Percentiles rank a stretch among this genome's conserved stretches.
Conservation (phyloP, 2,113 vertebrate genomes). For the Actenoides hombroni region DNA sequence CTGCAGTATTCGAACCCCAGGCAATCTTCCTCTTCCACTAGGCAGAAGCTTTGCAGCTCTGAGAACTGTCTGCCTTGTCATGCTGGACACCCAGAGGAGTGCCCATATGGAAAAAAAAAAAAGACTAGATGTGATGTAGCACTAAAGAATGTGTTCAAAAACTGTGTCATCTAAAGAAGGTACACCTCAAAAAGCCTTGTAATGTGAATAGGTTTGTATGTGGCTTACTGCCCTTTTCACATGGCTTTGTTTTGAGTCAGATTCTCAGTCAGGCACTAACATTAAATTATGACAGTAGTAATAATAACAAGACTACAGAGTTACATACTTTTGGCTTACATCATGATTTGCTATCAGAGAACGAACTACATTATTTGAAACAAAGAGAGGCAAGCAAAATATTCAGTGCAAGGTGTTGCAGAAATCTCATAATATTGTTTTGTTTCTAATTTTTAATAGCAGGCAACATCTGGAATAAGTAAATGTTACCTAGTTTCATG, state of each 20-base stretch:
- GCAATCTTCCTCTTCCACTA: background rate
- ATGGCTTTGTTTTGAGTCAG: background rate
- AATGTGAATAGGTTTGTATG: background rate
- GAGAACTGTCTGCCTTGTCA: background rate
- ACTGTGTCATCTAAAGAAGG: background rate
- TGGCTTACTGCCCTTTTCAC: background rate
- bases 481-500: constrained; percentile 47
- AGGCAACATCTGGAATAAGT: constrained; percentile 70
- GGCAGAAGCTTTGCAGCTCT: background rate
- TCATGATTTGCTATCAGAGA: background rate
- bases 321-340: background rate
- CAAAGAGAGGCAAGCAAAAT: background rate
- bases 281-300: background rate
- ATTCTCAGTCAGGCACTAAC: background rate
- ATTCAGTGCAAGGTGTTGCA: background rate
- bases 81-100: background rate
- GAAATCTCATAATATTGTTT: background rate
- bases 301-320: background rate
- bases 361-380: constrained; percentile 20
- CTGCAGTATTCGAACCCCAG: background rate
- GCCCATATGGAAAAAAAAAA: background rate
- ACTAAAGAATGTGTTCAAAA: background rate
- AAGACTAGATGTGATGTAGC: background rate
- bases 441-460: constrained; percentile 18
- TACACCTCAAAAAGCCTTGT: background rate